Evolutionary conservation across 2,797 vertebrate genomes (phyloP).

Genomic region (Malacoctenus gilli): DNA sequence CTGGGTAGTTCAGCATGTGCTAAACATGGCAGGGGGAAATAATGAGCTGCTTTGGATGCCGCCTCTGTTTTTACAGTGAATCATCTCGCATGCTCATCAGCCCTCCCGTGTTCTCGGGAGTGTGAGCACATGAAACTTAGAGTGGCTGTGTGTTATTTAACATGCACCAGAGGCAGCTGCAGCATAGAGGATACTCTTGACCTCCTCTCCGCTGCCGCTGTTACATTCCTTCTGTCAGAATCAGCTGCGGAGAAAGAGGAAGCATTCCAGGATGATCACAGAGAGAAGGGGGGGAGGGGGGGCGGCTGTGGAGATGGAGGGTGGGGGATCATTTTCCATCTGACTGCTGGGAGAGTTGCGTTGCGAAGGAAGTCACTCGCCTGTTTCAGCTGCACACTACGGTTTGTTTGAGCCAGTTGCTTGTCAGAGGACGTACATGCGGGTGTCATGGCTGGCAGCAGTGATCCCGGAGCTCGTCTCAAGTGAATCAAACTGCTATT

Average conservation of each 20-base stretch:
- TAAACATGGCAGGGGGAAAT: slow-evolving; percentile 9
- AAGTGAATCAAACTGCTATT: no score
- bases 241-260: slow-evolving; percentile 41
- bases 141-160: slow-evolving; percentile 43
- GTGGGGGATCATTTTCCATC: slow-evolving; percentile 40
- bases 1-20: slow-evolving; percentile 27
- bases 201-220: slow-evolving; percentile 43
- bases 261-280: slow-evolving; percentile 34
- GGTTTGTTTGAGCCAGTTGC: slow-evolving; percentile 4
- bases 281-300: slow-evolving; percentile 14
- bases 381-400: not conserved
- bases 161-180: slow-evolving; percentile 46
- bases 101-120: slow-evolving; percentile 22
- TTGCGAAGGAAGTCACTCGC: slow-evolving; percentile 35
- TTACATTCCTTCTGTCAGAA: slow-evolving; percentile 56
- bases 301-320: slow-evolving; percentile 14
- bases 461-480: no score
- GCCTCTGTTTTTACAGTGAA: slow-evolving; percentile 60
- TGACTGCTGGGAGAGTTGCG: slow-evolving; percentile 29
- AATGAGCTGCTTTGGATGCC: slow-evolving; percentile 18
- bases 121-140: slow-evolving; percentile 10
- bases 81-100: slow-evolving; percentile 45
- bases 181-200: slow-evolving; percentile 49
- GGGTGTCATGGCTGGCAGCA: slow-evolving; percentile 11
- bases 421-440: not conserved